Conservation (phyloP, 2,797 vertebrate species). For the Agapornis canus region DNA sequence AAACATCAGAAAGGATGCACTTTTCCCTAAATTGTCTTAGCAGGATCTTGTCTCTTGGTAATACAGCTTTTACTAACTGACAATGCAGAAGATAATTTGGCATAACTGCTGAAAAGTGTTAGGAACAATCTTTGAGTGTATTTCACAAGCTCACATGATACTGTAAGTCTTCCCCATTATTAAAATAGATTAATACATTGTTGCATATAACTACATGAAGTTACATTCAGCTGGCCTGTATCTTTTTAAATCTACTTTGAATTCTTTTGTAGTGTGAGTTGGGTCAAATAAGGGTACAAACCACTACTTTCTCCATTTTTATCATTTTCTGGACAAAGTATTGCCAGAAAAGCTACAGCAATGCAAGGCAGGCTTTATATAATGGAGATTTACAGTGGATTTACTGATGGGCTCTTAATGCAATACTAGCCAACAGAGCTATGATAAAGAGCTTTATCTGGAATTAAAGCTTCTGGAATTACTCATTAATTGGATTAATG, state of each 20-base stretch:
- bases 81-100: background rate
- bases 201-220: background rate
- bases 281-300: background rate
- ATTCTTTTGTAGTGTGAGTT: background rate
- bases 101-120: background rate
- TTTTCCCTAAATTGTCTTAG: background rate
- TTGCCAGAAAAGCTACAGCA: background rate
- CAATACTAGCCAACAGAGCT: slow-evolving; percentile 37
- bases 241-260: background rate
- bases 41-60: background rate
- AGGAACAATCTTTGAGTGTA: fast-evolving
- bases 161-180: background rate
- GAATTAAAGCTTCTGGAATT: slow-evolving; percentile 69
- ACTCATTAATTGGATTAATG: slow-evolving; percentile 81
- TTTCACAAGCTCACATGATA: background rate
- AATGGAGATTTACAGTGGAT: slow-evolving; percentile 29
- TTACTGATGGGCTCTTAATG: slow-evolving; percentile 34
- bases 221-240: background rate
- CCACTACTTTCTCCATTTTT: background rate
- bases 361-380: background rate
- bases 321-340: background rate
- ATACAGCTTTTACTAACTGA: background rate
- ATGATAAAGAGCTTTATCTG: slow-evolving; percentile 70
- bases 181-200: background rate
- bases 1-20: background rate